A percentile compares a stretch with the other conserved stretches of the same genome.
Conservation (phyloP, 2,888 invertebrate genomes). For the Leucophenga maculata region DNA sequence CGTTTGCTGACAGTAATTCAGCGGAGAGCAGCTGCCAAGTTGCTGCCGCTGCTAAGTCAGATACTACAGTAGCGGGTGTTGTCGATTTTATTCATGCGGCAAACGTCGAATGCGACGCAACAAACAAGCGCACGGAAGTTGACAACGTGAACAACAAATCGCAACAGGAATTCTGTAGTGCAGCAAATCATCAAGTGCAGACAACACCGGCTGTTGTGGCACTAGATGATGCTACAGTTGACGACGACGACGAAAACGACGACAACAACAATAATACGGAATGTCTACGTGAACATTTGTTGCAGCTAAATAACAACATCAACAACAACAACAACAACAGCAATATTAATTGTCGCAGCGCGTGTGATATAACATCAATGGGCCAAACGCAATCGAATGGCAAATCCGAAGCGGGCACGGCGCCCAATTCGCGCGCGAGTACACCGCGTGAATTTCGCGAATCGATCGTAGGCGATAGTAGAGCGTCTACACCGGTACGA, state of each 20-base stretch:
- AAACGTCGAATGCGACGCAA: constrained; percentile 55
- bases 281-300: constrained; percentile 54
- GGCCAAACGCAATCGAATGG: constrained; percentile 65
- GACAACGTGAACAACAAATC: constrained; percentile 37
- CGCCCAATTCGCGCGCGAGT: constrained; percentile 50
- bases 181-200: too few species aligned
- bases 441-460: constrained; percentile 65
- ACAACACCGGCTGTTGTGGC: neutral
- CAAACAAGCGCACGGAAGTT: constrained; percentile 45
- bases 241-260: neutral
- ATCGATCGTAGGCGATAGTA: constrained; percentile 41
- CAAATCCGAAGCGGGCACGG: constrained; percentile 47
- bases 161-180: constrained; percentile 28
- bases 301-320: constrained; percentile 40
- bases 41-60: neutral
- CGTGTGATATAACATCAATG: constrained; percentile 53
- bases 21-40: neutral
- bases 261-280: constrained; percentile 47
- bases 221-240: neutral
- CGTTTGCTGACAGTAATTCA: neutral
- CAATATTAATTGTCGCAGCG: constrained; percentile 13
- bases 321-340: constrained; percentile 48
- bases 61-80: constrained; percentile 13
- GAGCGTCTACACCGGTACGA: neutral
- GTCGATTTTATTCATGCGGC: constrained; percentile 55